phyloP scores from a whole-genome alignment of 2,113 vertebrate species.

The Eclectus roratus region DNA sequence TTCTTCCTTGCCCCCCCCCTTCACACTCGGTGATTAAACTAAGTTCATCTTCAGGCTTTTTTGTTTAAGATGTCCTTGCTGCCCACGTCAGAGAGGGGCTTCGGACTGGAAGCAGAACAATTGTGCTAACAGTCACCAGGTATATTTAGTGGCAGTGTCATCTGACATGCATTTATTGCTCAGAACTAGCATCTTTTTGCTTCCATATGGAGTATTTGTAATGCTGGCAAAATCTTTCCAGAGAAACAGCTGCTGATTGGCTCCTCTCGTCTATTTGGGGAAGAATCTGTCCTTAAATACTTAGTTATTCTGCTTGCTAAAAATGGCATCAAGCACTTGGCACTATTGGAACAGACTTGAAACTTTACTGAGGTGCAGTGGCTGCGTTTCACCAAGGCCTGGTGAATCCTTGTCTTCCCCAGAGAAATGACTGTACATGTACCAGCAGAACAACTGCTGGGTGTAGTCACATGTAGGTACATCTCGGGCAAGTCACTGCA shows the following conservation, averaged over 20 bases:
- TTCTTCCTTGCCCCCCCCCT: neutral
- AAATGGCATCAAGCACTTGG: neutral
- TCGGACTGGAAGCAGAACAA: slow-evolving; percentile 51
- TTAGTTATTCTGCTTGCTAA: slow-evolving; percentile 33
- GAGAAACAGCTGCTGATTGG: slow-evolving; percentile 46
- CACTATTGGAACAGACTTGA: neutral
- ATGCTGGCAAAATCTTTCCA: slow-evolving; percentile 35
- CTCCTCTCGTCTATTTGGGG: slow-evolving; percentile 30
- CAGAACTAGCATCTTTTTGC: slow-evolving; percentile 22
- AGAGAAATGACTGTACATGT: neutral
- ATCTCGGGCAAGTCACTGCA: neutral
- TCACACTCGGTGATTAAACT: neutral
- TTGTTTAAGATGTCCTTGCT: neutral
- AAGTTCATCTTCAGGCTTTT: neutral
- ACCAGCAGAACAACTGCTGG: neutral
- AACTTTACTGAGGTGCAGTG: neutral
- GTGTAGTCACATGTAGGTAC: neutral
- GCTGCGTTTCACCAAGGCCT: neutral
- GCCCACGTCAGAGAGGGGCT: slow-evolving; percentile 12
- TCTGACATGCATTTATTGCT: slow-evolving; percentile 34
- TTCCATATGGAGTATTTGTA: slow-evolving; percentile 16
- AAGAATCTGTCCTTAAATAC: slow-evolving; percentile 45
- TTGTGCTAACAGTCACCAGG: slow-evolving; percentile 20
- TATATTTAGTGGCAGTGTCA: slow-evolving; percentile 61
- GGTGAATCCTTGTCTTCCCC: neutral